Percentiles rank a stretch among this genome's conserved stretches.
phyloP scores from a whole-genome alignment of 2,797 vertebrate species.

The Scarus forsteni region DNA sequence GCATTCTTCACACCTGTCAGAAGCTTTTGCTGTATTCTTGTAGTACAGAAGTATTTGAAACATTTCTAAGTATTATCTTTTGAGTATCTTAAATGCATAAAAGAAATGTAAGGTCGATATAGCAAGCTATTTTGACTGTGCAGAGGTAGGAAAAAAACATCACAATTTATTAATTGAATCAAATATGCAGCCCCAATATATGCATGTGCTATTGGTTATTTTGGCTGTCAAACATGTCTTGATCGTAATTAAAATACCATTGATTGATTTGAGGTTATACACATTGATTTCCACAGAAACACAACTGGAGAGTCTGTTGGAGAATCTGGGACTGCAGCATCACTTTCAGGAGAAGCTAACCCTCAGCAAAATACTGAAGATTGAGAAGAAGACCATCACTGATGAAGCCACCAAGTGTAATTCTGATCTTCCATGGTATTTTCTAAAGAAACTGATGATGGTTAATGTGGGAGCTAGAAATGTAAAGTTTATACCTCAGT shows the following conservation, averaged over 20 bases:
- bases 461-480: conserved; percentile 76
- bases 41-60: no score
- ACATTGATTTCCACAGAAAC: no score
- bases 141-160: no score
- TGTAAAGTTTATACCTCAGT: conserved; percentile 17
- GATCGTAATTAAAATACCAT: no score
- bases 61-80: no score
- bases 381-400: conserved; percentile 54
- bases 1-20: no score
- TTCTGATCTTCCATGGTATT: conserved; percentile 68
- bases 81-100: no score
- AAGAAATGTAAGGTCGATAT: no score
- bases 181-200: no score
- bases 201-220: background rate
- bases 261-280: background rate
- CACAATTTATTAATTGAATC: background rate
- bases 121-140: no score
- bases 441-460: conserved; percentile 80
- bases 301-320: no score
- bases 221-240: background rate
- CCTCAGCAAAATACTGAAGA: conserved; percentile 68
- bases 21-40: no score
- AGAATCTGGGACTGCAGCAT: conserved; percentile 61
- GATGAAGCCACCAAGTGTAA: conserved; percentile 52
- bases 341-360: conserved; percentile 66